Evolutionary conservation across 2,888 invertebrate genomes (phyloP).

Genomic region (Xestia sexstrigata): DNA sequence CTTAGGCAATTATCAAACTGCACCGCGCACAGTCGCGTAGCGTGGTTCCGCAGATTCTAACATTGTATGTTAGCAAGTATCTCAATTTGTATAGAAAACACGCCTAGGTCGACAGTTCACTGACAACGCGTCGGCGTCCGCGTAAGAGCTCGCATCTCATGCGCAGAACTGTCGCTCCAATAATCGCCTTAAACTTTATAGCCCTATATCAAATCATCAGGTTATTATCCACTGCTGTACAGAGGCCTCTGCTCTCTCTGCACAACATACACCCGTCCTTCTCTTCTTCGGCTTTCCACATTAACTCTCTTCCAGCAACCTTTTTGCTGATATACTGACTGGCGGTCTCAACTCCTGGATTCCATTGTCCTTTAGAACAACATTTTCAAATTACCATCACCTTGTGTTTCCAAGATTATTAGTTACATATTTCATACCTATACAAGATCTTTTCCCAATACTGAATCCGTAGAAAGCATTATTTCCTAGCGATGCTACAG

Average conservation of each 20-base stretch:
- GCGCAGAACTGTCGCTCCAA: no score
- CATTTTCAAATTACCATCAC: background rate
- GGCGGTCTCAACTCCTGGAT: background rate
- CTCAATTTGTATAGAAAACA: no score
- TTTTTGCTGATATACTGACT: background rate
- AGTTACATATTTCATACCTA: constrained; percentile 56
- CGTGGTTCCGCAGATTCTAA: no score
- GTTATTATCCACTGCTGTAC: background rate
- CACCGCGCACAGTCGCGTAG: no score
- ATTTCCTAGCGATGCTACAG: constrained; percentile 58
- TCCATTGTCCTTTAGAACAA: background rate
- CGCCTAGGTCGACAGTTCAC: no score
- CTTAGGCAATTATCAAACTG: no score
- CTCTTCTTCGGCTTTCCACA: background rate
- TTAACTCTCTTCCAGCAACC: background rate
- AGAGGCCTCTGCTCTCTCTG: background rate
- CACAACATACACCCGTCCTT: background rate
- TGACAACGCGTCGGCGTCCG: no score
- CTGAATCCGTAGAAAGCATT: constrained; percentile 63
- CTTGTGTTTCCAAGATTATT: background rate
- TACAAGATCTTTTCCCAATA: constrained; percentile 65
- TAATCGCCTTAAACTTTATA: background rate
- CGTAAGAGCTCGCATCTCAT: no score
- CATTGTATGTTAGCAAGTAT: no score
- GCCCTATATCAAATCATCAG: background rate